Evolutionary conservation across 92 coral and sea anemone genomes (phyloP), one percentile per base, ranked within the genome.

Genomic region (Umimayanthus kanabou): DNA sequence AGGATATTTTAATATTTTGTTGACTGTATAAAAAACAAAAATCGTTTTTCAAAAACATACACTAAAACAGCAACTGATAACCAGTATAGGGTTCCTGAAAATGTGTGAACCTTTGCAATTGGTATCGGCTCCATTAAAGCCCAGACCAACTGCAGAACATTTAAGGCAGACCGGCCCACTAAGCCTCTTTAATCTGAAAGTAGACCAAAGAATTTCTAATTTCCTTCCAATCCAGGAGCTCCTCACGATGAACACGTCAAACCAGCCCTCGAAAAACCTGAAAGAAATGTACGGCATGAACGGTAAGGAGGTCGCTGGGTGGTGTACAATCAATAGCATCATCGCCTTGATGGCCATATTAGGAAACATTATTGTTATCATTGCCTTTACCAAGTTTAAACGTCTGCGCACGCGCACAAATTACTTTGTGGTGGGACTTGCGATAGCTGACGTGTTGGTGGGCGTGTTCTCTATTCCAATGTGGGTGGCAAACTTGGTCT

Each of bases 401-500:
- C 84, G 87, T 53, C 79, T 89, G 72, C 91, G 91, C 66, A 89
- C 91, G 77, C 82, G 91, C 29, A 89, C 91, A 43, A 89, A 89
- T 47, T 89, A 74, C 67, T 89, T 89, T 61, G 82, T 89, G 73
- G 84, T 89, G 73, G 91, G 91, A 26, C 85, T 89, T 9, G 72
- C 91, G 65, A 50, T 85, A 57, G 91, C 91, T 9, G 91, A 89
- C 43, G 77, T 89, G 39, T 49, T 89, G 57, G 91, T 89, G 37
- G 89, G 91, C 14, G 65, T 89, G 79, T 57, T 89, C 55, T 89
- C 91, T 26, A 69, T 89, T 2, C 91, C 91, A 2, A 89, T 89
- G 91, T 92, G 95, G 95, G 87, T 90, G 29, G 93, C 95, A 26
- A 90, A 88, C 45, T 39, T 92, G 57, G 66, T 91, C 33, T 85